Conservation (phyloP, 2,113 vertebrate genomes). For the Ploceus nigricollis region DNA sequence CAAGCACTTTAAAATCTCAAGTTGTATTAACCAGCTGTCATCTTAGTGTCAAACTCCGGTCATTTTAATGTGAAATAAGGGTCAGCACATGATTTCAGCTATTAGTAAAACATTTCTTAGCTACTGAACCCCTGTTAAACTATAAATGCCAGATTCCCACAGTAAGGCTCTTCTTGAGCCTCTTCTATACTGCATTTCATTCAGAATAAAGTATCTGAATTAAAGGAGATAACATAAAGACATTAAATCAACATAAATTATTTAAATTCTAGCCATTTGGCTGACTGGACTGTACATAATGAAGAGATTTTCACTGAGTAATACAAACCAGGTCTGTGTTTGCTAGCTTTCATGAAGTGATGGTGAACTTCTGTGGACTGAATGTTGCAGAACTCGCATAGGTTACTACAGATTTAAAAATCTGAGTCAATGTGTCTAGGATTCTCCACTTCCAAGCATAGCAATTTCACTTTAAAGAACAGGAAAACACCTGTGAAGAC, state of each 20-base stretch:
- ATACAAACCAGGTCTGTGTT: neutral
- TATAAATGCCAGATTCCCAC: slow-evolving; percentile 1
- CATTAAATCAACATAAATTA: neutral
- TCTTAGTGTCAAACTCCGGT: slow-evolving; percentile 76
- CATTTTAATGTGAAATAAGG: slow-evolving; percentile 78
- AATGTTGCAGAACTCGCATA: neutral
- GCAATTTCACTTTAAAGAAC: neutral
- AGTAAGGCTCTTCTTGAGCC: neutral
- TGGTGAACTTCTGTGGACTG: neutral
- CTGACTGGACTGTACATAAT: neutral
- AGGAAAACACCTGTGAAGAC: neutral
- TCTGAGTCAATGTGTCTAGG: neutral
- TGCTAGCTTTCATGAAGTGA: neutral
- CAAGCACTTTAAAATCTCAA: slow-evolving; percentile 77
- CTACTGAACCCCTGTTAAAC: slow-evolving; percentile 26
- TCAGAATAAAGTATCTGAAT: neutral
- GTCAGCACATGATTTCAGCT: slow-evolving; percentile 68
- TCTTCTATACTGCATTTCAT: neutral
- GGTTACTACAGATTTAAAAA: neutral
- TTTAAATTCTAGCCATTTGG: neutral
- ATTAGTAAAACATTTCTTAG: slow-evolving; percentile 49
- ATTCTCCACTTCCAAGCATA: neutral
- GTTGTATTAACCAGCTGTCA: slow-evolving; percentile 79
- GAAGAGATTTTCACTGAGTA: neutral
- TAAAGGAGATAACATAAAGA: neutral